Evolutionary conservation across 2,797 vertebrate species (phyloP), one percentile per base, ranked within the genome.

Genomic region (Cirrhinus molitorella): DNA sequence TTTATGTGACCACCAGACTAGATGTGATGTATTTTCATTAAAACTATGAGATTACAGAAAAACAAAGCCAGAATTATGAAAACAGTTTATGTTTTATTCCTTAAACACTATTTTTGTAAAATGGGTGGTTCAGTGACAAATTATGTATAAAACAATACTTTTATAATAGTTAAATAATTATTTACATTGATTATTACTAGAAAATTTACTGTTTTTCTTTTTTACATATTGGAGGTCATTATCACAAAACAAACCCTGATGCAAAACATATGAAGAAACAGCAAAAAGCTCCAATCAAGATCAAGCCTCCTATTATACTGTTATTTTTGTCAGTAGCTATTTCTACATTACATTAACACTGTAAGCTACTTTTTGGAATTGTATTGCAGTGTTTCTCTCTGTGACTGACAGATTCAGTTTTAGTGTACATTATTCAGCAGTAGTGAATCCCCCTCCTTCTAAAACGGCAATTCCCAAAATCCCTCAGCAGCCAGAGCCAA

Each of bases 401-500:
- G 9, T 80, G 84, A 85, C n/a, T 86, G 84, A 85, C 79, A 70
- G 76, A 37, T 83, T 71, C 51, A 37, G 43, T 61, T 78, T 80
- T 73, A 43, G 47, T 43, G 77, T 86, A 51, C 80, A 87, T 87
- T 81, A 81, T 83, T 85, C 70, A 75, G 74, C 47, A 85, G 74
- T 81, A 71, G n/a, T 40, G 51, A 49, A 66, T 57, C 49, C 76
- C 67, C 49, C 47, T 67, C 77, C 57, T 47, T 57, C 57, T 87
- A 79, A 86, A 83, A 61, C 57, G 23, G n/a, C 86, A 80, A 61
- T 72, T 86, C 49, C 67, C 80, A 72, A 59, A 79, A 61, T 83
- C 83, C 83, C 87, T 43, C 66, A 79, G 49, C 80, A 82, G 83
- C 82, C 63, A 79, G 80, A 87, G 83, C 83, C 88, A 85, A 88